Evolutionary conservation across 2,113 vertebrate species (phyloP).

Genomic region (Xenopus tropicalis): UCB_Xtro_10.0 CM004443.2:54385001-54385500

Average conservation of each 20-base stretch:
- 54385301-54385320: neutral
- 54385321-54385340: too few species aligned
- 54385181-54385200: slow-evolving; percentile 29
- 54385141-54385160: slow-evolving; percentile 38
- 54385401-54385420: too few species aligned
- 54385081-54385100: slow-evolving; percentile 20
- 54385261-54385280: slow-evolving; percentile 26
- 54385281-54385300: neutral
- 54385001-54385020: too few species aligned
- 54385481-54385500: too few species aligned
- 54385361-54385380: too few species aligned
- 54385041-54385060: too few species aligned
- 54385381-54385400: too few species aligned
- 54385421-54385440: too few species aligned
- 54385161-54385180: slow-evolving; percentile 30
- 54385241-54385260: slow-evolving; percentile 38
- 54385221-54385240: slow-evolving; percentile 31
- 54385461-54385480: too few species aligned
- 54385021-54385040: too few species aligned
- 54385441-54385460: too few species aligned
- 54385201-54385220: slow-evolving; percentile 22
- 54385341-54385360: too few species aligned
- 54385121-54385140: slow-evolving; percentile 22
- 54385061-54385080: neutral
- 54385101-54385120: slow-evolving; percentile 24